Evolutionary conservation across 2,888 invertebrate genomes (phyloP), one percentile per base, ranked within the genome.

Genomic region (Brachynemurus nebulosus): DNA sequence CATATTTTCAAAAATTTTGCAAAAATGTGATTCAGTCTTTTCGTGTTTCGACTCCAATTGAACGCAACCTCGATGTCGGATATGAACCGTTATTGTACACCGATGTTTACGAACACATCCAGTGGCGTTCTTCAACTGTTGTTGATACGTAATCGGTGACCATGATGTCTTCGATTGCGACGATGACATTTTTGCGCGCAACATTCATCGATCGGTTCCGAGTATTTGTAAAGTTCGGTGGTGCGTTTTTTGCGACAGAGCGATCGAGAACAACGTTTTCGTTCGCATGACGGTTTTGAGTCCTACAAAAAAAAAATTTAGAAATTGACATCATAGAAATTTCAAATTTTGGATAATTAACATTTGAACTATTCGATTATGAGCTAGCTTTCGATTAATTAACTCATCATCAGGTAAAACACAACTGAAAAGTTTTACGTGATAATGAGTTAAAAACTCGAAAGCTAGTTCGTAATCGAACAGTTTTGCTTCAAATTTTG

Each of bases 241-340:
- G 58, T 45, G 59, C 58, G 11, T 8, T 25, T 20, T 18, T 42
- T 33, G 52, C 59, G 62, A 63, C 85, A 85, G 49, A 78, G 71
- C 30, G 76, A 72, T 46, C 78, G 73, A n/a, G 80, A 76, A 63
- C 86, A 86, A n/a, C 80, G 76, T 58, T 84, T 84, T 50, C 86
- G 72, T 51, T 81, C 79, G 63, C 90, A 91, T 47, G 76, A 80
- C 47, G 83, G 78, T 55, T 76, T 77, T 42, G 86, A 84, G 59
- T 86, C 86, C 89, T 90, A 65, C 1, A 27, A 34, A 14, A 47
- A 45, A 42, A 38, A 41, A 38, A 2, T 33, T 16, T 14, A 33
- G 33, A 25, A 25, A 25, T 25, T 25, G 11, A 25, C 11, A 25
- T n/a, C n/a, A n/a, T n/a, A n/a, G n/a, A n/a, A n/a, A n/a, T n/a